These are phyloP conservation scores for Drosophila sucinea DNA, from an alignment of 1,140 invertebrate genomes.

Conservation along the genomic window DNA sequence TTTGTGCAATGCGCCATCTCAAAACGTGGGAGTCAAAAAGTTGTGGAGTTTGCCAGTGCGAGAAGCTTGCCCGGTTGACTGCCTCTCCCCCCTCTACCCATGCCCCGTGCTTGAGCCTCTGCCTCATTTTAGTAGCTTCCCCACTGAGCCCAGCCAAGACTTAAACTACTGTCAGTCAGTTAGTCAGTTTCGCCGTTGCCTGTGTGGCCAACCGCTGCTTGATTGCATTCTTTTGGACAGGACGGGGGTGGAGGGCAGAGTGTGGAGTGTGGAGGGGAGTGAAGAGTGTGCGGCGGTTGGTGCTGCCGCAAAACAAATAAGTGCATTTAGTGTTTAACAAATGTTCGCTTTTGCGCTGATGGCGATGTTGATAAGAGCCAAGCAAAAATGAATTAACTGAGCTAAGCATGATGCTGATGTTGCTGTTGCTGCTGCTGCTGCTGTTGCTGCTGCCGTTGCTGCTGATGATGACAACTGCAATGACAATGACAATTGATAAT, in stretches of 20 bases:
- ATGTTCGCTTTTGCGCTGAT: conserved; percentile 78
- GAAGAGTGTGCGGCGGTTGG: conserved; percentile 1
- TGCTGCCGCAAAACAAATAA: conserved; percentile 76
- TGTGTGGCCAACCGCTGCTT: conserved; percentile 64
- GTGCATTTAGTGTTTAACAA: conserved; percentile 83
- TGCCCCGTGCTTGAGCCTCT: conserved; percentile 29
- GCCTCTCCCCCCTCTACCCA: conserved; percentile 17
- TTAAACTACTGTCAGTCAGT: conserved; percentile 68
- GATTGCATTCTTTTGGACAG: conserved; percentile 63
- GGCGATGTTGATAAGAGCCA: conserved; percentile 74
- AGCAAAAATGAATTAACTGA: conserved; percentile 69
- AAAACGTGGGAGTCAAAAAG: conserved; percentile 74
- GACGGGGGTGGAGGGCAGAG: neutral
- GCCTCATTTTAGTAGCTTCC: conserved; percentile 78
- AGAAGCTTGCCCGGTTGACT: conserved; percentile 30
- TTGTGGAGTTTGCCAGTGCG: conserved; percentile 32
- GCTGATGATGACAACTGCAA: conserved; percentile 57
- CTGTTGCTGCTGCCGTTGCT: neutral
- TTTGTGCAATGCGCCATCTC: conserved; percentile 77
- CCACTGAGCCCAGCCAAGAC: conserved; percentile 60
- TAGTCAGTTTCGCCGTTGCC: conserved; percentile 44
- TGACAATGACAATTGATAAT: conserved; percentile 53
- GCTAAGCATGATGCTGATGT: conserved; percentile 44
- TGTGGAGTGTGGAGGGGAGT: neutral
- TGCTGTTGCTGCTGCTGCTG: conserved; percentile 9